A percentile compares a stretch with the other conserved stretches of the same genome.
Conservation (phyloP, 2,888 invertebrate genomes). For the Drosophila demipolita region DNA sequence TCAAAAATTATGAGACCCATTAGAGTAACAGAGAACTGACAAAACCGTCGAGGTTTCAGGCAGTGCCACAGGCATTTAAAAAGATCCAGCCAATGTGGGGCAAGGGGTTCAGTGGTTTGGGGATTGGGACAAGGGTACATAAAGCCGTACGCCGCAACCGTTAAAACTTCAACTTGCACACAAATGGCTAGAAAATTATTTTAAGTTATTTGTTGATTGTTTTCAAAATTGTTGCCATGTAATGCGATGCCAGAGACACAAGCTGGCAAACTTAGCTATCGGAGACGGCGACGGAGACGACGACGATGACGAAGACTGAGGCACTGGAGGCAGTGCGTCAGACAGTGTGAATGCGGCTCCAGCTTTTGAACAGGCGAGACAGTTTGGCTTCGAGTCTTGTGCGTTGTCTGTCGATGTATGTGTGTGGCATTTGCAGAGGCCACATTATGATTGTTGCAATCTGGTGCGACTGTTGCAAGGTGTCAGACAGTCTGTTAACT, state of each 20-base stretch:
- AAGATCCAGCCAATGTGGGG: slow-evolving; percentile 48
- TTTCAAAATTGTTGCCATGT: slow-evolving; percentile 73
- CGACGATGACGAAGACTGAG: slow-evolving; percentile 2
- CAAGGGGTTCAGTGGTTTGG: slow-evolving; percentile 12
- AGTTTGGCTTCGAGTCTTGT: slow-evolving; percentile 50
- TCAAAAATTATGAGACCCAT: slow-evolving; percentile 73
- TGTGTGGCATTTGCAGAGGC: slow-evolving; percentile 42
- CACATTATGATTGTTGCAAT: slow-evolving; percentile 27
- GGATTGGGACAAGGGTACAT: slow-evolving; percentile 1
- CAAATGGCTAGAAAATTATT: slow-evolving; percentile 73
- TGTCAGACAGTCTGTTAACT: slow-evolving; percentile 41
- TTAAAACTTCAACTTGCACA: slow-evolving; percentile 70
- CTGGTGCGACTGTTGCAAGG: slow-evolving; percentile 43
- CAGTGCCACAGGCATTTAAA: slow-evolving; percentile 46
- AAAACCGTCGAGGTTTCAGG: slow-evolving; percentile 57
- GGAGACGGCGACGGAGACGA: not conserved
- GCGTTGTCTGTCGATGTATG: slow-evolving; percentile 24
- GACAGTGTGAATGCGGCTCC: slow-evolving; percentile 56
- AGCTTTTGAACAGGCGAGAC: slow-evolving; percentile 60
- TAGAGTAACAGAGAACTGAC: slow-evolving; percentile 63
- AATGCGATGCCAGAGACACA: slow-evolving; percentile 60
- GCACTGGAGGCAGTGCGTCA: slow-evolving; percentile 50
- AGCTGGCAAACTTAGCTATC: slow-evolving; percentile 1
- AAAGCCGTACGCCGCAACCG: slow-evolving; percentile 67
- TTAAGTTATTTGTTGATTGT: slow-evolving; percentile 75